These are phyloP conservation scores for Tricholaema leucomelas DNA, from an alignment of 2,113 vertebrate genomes.

Conservation along the genomic window DNA sequence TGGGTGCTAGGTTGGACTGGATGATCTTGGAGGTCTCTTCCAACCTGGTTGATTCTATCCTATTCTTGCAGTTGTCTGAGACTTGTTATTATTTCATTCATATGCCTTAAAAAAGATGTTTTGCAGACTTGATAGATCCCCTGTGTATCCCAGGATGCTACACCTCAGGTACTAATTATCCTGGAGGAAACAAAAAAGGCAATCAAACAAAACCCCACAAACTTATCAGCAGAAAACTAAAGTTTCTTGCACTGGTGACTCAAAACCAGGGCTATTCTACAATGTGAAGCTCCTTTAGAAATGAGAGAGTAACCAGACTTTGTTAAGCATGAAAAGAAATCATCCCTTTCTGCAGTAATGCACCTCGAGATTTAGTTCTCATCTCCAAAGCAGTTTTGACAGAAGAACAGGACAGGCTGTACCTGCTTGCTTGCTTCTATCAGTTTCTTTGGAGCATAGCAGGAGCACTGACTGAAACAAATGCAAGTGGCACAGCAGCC, in stretches of 20 bases:
- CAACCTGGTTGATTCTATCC: no score
- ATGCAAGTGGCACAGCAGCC: background rate
- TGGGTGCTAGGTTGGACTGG: no score
- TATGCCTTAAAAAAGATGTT: background rate
- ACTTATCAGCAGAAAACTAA: background rate
- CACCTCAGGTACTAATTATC: background rate
- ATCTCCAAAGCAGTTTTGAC: constrained; percentile 6
- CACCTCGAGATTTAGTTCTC: constrained; percentile 29
- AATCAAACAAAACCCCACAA: background rate
- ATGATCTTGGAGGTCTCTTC: no score
- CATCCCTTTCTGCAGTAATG: background rate
- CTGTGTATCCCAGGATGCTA: background rate
- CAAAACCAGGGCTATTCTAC: background rate
- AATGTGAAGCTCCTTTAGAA: background rate
- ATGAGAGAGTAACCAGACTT: background rate
- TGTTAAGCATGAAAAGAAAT: no score
- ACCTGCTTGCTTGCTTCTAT: constrained; percentile 3
- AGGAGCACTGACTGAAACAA: constrained; percentile 16
- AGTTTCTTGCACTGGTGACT: background rate
- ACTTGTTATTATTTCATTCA: background rate
- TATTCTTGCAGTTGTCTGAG: no score
- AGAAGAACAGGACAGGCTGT: background rate
- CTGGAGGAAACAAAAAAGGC: background rate
- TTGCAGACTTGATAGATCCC: background rate
- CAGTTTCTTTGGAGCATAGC: constrained; percentile 7